phyloP scores from a whole-genome alignment of 1,140 invertebrate genomes.

The Drosophila pandora region DNA sequence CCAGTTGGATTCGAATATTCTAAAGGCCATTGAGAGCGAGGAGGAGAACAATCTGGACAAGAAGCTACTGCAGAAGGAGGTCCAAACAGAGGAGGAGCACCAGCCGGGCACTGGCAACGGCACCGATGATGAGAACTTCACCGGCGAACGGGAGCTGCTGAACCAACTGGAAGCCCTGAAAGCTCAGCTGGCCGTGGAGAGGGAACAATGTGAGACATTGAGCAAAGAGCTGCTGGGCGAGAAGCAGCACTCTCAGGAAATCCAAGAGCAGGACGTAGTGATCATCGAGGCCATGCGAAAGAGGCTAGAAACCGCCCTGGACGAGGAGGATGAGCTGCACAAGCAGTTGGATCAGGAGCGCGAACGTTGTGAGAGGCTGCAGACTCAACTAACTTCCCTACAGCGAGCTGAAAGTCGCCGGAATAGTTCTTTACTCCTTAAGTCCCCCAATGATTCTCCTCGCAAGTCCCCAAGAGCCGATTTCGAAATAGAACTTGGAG shows the following conservation, averaged over 20 bases:
- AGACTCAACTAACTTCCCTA: conserved; percentile 72
- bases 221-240: conserved; percentile 84
- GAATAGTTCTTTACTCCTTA: conserved; percentile 62
- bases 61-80: conserved; percentile 82
- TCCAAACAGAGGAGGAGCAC: conserved; percentile 52
- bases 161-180: conserved; percentile 82
- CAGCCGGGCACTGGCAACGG: conserved; percentile 52
- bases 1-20: conserved; percentile 85
- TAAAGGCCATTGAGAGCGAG: conserved; percentile 85
- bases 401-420: conserved; percentile 75
- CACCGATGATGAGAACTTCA: conserved; percentile 79
- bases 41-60: conserved; percentile 84
- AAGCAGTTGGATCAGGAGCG: conserved; percentile 86
- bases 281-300: conserved; percentile 87
- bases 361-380: conserved; percentile 85
- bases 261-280: conserved; percentile 86
- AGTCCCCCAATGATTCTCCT: conserved; percentile 75
- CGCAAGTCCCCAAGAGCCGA: conserved; percentile 73
- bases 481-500: conserved; percentile 83
- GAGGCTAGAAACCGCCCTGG: conserved; percentile 86
- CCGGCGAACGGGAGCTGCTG: conserved; percentile 72
- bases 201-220: conserved; percentile 84
- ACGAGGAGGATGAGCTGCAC: conserved; percentile 87
- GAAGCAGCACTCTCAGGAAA: conserved; percentile 84
- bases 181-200: conserved; percentile 83